These are phyloP conservation scores for Sipunculus nudus DNA, from an alignment of 2,888 invertebrate species.

Conservation along the genomic window DNA sequence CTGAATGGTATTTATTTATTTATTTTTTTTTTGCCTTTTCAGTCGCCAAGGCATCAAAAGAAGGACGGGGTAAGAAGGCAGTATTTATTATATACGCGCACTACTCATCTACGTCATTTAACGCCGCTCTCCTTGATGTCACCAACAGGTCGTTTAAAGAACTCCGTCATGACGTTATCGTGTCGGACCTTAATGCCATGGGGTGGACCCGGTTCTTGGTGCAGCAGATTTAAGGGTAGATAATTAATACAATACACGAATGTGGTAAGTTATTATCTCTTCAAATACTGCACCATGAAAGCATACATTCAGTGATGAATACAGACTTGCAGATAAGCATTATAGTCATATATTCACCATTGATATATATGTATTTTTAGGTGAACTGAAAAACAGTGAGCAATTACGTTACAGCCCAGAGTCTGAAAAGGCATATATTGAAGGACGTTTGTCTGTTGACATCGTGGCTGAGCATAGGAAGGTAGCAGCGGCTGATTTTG, in stretches of 20 bases:
- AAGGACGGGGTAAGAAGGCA: conserved; percentile 8
- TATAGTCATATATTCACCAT: too few species aligned
- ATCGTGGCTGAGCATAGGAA: conserved; percentile 40
- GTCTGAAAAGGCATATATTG: conserved; percentile 17
- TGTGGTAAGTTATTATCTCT: too few species aligned
- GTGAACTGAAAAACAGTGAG: not conserved
- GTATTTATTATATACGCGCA: conserved; percentile 50
- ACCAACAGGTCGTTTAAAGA: conserved; percentile 39
- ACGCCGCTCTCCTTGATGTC: conserved; percentile 43
- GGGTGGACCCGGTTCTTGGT: too few species aligned
- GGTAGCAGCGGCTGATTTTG: conserved; percentile 40
- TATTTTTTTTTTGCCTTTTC: too few species aligned
- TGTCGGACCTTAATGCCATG: conserved; percentile 49
- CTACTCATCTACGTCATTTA: conserved; percentile 47
- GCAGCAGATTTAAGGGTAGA: too few species aligned
- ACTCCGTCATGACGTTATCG: conserved; percentile 42
- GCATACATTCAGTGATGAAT: too few species aligned
- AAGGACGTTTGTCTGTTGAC: conserved; percentile 22
- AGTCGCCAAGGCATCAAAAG: too few species aligned
- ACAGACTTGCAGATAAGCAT: too few species aligned
- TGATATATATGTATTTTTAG: too few species aligned
- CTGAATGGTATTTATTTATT: too few species aligned
- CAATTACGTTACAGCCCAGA: conserved; percentile 22
- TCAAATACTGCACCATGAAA: too few species aligned
- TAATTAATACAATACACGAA: too few species aligned